phyloP scores from a whole-genome alignment of 2,888 invertebrate species.

The Drosophila cognata region DNA sequence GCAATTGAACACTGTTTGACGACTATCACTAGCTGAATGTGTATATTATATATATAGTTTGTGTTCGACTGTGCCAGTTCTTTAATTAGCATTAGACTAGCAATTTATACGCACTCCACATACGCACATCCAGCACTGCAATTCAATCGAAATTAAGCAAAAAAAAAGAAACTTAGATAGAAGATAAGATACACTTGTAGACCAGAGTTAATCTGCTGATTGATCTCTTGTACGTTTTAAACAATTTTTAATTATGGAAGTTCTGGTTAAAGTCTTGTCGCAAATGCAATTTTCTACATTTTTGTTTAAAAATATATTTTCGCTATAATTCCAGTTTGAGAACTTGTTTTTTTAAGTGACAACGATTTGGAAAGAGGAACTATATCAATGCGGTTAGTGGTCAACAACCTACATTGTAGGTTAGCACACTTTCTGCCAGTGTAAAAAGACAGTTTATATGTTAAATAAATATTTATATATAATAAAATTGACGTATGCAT shows the following conservation, averaged over 20 bases:
- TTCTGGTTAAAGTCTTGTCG: not conserved
- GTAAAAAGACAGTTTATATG: not conserved
- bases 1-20: slow-evolving; percentile 47
- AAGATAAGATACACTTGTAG: not conserved
- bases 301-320: not conserved
- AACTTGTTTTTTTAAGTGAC: not conserved
- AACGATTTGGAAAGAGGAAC: not conserved
- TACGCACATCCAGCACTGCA: slow-evolving; percentile 14
- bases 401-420: not conserved
- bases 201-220: not conserved
- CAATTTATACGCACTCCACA: slow-evolving; percentile 35
- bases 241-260: not conserved
- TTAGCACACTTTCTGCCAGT: accelerated
- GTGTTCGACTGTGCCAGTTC: slow-evolving; percentile 57
- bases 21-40: slow-evolving; percentile 4
- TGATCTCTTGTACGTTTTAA: not conserved
- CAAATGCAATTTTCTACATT: not conserved
- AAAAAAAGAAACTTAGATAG: not conserved
- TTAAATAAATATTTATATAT: not conserved
- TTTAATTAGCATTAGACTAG: slow-evolving; percentile 59
- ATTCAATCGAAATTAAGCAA: slow-evolving; percentile 6
- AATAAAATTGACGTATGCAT: not conserved
- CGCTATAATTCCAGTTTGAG: too few relatives aligned
- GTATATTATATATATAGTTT: not conserved
- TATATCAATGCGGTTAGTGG: not conserved